These are phyloP conservation scores for Agrotis ipsilon DNA, from an alignment of 2,888 invertebrate genomes.

Conservation along the genomic window DNA sequence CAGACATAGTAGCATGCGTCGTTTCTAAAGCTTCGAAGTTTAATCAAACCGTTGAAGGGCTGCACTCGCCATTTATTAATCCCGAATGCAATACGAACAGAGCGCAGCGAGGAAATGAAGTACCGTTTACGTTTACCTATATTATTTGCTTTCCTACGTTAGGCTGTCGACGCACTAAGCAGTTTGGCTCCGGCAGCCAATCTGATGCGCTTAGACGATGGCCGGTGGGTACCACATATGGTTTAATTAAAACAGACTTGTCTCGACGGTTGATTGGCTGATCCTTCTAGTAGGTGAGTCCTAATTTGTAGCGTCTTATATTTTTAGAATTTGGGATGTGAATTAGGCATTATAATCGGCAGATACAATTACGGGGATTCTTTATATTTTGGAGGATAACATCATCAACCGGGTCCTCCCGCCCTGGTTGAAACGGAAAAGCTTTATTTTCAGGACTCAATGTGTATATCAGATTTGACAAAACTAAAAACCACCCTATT, in stretches of 20 bases:
- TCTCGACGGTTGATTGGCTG: not conserved
- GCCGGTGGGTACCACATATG: not conserved
- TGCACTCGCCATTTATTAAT: slow-evolving; percentile 42
- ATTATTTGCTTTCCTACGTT: slow-evolving; percentile 50
- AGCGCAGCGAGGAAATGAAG: slow-evolving; percentile 73
- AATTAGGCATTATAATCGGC: too few species aligned
- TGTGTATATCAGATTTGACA: too few species aligned
- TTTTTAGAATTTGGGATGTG: not conserved
- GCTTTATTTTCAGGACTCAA: too few species aligned
- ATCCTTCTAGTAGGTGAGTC: not conserved
- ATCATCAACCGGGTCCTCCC: too few species aligned
- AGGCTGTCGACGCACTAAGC: slow-evolving; percentile 24
- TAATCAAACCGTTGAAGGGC: slow-evolving; percentile 36
- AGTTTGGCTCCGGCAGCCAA: not conserved
- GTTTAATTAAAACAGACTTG: slow-evolving; percentile 16
- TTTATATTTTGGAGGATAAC: too few species aligned
- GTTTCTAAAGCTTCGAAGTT: slow-evolving; percentile 31
- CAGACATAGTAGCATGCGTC: not conserved
- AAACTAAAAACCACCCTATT: too few species aligned
- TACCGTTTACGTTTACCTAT: slow-evolving; percentile 61
- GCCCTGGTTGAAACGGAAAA: too few species aligned
- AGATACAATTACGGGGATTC: too few species aligned
- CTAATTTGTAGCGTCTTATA: not conserved
- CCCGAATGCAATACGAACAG: slow-evolving; percentile 52
- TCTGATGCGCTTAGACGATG: slow-evolving; percentile 2